Base-by-base conservation (phyloP, 92 coral and sea anemone species). In the Epizoanthus illoricatus region DNA sequence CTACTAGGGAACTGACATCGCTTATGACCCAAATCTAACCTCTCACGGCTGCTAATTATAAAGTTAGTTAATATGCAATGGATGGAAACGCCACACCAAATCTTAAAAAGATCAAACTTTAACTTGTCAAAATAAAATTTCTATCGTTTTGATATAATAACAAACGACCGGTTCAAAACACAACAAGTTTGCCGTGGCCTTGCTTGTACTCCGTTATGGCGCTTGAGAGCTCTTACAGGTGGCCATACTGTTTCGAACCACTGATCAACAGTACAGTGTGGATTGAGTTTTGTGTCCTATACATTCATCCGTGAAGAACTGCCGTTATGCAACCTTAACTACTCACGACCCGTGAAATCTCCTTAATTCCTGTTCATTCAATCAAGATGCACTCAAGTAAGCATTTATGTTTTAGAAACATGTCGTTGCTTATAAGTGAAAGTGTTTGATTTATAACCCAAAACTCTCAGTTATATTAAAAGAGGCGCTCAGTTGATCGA, bases 371-470 rank as follows among this genome's bases (percentile, higher is more conserved):
- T 62, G 45, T 13, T 61, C 60, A 74, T 64, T 54, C 79, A 55
- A 8, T 76, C 68, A 75, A 59, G 70, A 76, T 76, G 81, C 12
- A 42, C 28, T 62, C 81, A 76, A 76, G 81, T 76, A 76, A 76
- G 71, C 58, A 16, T 40, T 13, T 23, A 4, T 58, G 10, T 41
- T 60, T n/a, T 15, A 54, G n/a, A 67, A 36, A 33, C 49, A 45
- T 19, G 13, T 40, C 4, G 45, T 24, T n/a, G 1, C 43, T 41
- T 17, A 60, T 60, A 28, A 28, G 36, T 16, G 17, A 42, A 58
- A 59, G 16, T 76, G 55, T 76, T 76, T 18, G 65, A 62, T 4
- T 42, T 62, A 58, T 63, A 62, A 62, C 3, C 17, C 10, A 49
- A 49, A 49, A 49, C 12, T 7, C 55, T 49, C 55, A 11, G 15